Evolutionary conservation across 1,140 invertebrate species (phyloP), one percentile per base, ranked within the genome.

Genomic region (Hyles vespertilio): DNA sequence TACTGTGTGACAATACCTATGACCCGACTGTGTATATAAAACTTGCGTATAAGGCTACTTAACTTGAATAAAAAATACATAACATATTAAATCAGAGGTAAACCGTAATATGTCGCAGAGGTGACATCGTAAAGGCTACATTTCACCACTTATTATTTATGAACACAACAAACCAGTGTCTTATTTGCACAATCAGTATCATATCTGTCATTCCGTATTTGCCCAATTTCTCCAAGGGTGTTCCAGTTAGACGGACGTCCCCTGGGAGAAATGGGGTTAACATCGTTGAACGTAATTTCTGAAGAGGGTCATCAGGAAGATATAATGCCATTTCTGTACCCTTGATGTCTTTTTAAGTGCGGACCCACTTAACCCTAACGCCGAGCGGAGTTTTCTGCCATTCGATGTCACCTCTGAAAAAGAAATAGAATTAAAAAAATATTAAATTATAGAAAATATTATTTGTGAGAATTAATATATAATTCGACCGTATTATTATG

Each of bases 291-390:
- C 63, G 67, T 77, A 78, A 82, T 82, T 78, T 81, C 72, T 74
- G 72, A 69, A 69, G 69, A 79, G 80, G 77, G 82, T 79, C 78
- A 84, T 84, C 79, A 81, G 71, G 75, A 82, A 82, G 78, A 78
- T 81, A 85, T 82, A 85, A 84, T 78, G 75, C 76, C 69, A 82
- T 85, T 81, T 86, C 77, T 82, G 70, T 79, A 77, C 72, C 76
- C 79, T 78, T 81, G 81, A 84, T 86, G 81, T 86, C 76, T 81
- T 84, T 86, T 86, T 84, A 74, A 79, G 77, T 77, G 74, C 75
- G 74, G 72, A 67, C 74, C 81, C 76, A 82, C 77, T 84, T 82
- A 81, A 77, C 79, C 79, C 78, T 77, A 80, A 81, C 69, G 65
- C 68, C 65, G 58, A 62, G 65, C 61, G 65, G 68, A 56, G 65